Evolutionary conservation across 2,113 vertebrate species (phyloP).

Genomic region (Delphinus delphis): DNA sequence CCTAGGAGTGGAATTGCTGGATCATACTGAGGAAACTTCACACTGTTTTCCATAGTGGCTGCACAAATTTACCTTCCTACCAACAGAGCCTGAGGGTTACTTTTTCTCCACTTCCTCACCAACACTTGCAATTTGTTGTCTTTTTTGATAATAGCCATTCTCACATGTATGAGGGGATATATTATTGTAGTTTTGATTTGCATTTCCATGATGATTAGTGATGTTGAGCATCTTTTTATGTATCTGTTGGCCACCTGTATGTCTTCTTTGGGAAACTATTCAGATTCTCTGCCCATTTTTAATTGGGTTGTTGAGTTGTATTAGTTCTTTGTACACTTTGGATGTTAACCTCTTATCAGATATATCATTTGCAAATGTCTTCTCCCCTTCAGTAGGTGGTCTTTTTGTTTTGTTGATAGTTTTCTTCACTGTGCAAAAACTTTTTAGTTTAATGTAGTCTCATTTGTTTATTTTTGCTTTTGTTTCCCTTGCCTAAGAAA

Average conservation of each 20-base stretch:
- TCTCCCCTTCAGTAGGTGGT: not conserved
- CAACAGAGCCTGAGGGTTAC: not conserved
- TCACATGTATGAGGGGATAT: not conserved
- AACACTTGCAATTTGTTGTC: not conserved
- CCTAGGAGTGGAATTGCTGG: not conserved
- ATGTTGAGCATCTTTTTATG: not conserved
- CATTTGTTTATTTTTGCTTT: not conserved
- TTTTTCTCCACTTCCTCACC: not conserved
- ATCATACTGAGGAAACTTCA: not conserved
- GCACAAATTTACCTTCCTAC: not conserved
- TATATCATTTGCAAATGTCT: not conserved
- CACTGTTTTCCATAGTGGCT: not conserved
- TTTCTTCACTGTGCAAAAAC: not conserved
- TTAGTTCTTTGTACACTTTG: not conserved
- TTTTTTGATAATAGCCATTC: not conserved
- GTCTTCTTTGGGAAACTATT: not conserved
- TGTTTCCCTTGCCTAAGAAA: not conserved
- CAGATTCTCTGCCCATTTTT: not conserved
- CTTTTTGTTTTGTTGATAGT: not conserved
- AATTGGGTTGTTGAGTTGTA: not conserved
- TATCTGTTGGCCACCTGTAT: not conserved
- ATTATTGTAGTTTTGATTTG: not conserved
- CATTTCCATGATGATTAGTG: not conserved
- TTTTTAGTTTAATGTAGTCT: not conserved
- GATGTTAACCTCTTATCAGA: not conserved